Conservation (phyloP, 1,140 invertebrate species). For the Zaprionus inermis region DNA sequence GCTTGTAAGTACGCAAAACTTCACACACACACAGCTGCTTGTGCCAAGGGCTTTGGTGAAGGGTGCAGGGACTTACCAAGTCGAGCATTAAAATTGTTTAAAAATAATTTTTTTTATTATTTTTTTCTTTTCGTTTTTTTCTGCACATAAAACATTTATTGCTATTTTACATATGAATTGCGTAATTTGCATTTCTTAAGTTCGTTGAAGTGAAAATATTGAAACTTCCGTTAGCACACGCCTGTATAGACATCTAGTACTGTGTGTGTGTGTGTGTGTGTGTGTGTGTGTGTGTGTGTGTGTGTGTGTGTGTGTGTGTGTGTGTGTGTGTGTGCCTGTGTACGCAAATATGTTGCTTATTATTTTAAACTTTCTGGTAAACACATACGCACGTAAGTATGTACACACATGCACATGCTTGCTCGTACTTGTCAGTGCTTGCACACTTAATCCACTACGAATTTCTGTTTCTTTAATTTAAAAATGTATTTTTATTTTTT, state of each 20-base stretch:
- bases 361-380: neutral
- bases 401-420: neutral
- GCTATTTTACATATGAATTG: conserved; percentile 43
- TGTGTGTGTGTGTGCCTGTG: neutral
- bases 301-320: conserved; percentile 14
- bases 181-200: conserved; percentile 41
- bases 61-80: conserved; percentile 1
- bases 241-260: neutral
- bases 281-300: conserved; percentile 3
- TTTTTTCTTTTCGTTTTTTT: conserved; percentile 17
- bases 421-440: neutral
- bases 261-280: neutral
- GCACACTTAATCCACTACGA: conserved; percentile 16
- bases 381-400: neutral
- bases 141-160: conserved; percentile 46
- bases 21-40: neutral
- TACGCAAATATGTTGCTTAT: conserved; percentile 9
- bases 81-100: conserved; percentile 6
- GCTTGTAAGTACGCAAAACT: neutral
- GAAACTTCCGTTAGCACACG: conserved; percentile 18
- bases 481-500: neutral
- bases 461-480: neutral
- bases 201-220: conserved; percentile 49
- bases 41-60: neutral
- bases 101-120: conserved; percentile 8